Evolutionary conservation across 2,888 invertebrate species (phyloP).

Genomic region (Anodontia alba): DNA sequence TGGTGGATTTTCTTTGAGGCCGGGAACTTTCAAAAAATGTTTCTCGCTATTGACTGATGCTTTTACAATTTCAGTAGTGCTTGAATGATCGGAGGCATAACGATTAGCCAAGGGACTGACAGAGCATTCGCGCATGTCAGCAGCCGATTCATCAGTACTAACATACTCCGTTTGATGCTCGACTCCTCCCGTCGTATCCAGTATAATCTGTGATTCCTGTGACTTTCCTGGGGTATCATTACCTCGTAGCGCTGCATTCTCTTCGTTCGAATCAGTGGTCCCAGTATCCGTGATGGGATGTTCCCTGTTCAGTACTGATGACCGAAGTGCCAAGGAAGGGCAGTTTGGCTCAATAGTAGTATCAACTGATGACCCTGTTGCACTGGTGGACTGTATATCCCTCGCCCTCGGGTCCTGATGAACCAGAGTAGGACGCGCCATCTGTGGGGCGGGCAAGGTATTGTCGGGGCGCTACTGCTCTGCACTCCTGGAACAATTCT

Average conservation of each 20-base stretch:
- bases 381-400: too few relatives aligned
- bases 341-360: too few relatives aligned
- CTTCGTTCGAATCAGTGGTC: too few relatives aligned
- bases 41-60: not conserved
- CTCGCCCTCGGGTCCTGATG: too few relatives aligned
- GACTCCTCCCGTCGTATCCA: not conserved
- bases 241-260: too few relatives aligned
- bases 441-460: too few relatives aligned
- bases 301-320: too few relatives aligned
- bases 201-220: not conserved
- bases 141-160: slow-evolving; percentile 3
- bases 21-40: not conserved
- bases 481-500: not conserved
- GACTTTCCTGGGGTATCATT: not conserved
- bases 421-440: too few relatives aligned
- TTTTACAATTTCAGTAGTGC: not conserved
- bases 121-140: not conserved
- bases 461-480: too few relatives aligned
- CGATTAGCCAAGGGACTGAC: not conserved
- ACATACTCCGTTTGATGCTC: not conserved
- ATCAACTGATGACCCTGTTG: too few relatives aligned
- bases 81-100: not conserved
- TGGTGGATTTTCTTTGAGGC: not conserved
- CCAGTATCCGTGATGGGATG: too few relatives aligned
- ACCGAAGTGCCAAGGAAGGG: too few relatives aligned